Evolutionary conservation across 2,113 vertebrate species (phyloP).

Genomic region (Heliornis fulica): DNA sequence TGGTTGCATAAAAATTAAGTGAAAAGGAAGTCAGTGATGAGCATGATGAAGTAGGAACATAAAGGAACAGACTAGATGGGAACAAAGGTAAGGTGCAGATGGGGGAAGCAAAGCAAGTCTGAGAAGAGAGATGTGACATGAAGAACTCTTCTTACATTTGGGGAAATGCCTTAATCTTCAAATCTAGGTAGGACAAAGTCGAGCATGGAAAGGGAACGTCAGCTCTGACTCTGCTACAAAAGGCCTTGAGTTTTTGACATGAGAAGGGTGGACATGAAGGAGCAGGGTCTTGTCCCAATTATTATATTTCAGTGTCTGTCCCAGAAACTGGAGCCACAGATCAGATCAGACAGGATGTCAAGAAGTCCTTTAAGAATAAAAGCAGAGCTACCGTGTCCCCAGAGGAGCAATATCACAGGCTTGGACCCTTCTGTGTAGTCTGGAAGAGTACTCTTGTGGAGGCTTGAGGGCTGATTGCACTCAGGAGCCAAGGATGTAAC

Average conservation of each 20-base stretch:
- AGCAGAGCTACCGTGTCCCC: not conserved
- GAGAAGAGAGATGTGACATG: not conserved
- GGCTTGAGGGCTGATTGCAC: not conserved
- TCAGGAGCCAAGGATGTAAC: not conserved
- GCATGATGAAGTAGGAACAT: not conserved
- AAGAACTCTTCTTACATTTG: not conserved
- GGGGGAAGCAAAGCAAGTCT: not conserved
- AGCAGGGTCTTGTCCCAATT: not conserved
- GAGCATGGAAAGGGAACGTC: not conserved
- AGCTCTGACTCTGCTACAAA: not conserved
- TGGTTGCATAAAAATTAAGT: not conserved
- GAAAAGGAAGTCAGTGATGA: not conserved
- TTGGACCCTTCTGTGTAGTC: not conserved
- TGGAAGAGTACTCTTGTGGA: not conserved
- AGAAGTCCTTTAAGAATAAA: not conserved
- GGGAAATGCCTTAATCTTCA: not conserved
- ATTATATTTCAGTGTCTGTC: not conserved
- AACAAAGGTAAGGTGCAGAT: not conserved
- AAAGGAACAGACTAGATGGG: not conserved
- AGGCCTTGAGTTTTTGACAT: not conserved
- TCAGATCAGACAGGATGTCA: not conserved
- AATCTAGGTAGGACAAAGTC: not conserved
- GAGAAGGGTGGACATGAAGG: not conserved
- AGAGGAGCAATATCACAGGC: not conserved
- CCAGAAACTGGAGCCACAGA: not conserved